A percentile compares a stretch with the other conserved stretches of the same genome.
Evolutionary conservation across 1,140 invertebrate species (phyloP).

Genomic region (Pinna nobilis): DNA sequence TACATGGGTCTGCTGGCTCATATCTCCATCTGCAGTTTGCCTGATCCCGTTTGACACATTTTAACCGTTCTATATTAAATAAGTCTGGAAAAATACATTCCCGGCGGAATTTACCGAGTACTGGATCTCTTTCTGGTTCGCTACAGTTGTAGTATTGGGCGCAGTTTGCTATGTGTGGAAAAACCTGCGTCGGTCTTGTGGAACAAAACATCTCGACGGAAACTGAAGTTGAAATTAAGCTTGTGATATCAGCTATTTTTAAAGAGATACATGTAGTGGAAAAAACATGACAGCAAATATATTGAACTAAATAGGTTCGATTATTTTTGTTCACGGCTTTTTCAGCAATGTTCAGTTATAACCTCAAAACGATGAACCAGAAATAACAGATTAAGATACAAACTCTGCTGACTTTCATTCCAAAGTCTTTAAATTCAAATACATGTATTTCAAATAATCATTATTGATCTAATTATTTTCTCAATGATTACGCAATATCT

Average conservation of each 20-base stretch:
- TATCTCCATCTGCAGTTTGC: constrained; percentile 54
- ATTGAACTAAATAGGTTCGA: no score
- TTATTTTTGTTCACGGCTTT: no score
- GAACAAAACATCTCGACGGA: constrained; percentile 48
- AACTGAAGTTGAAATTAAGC: constrained; percentile 20
- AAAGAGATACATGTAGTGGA: no score
- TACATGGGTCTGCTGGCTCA: constrained; percentile 57
- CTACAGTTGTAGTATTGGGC: constrained; percentile 61
- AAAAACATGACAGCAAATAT: no score
- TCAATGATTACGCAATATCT: no score
- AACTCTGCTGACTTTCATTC: no score
- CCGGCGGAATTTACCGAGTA: constrained; percentile 48
- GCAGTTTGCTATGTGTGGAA: constrained; percentile 60
- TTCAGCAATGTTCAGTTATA: no score
- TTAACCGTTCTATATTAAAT: constrained; percentile 51
- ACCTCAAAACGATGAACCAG: no score
- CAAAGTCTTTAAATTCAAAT: no score
- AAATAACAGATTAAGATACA: no score
- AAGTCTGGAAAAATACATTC: constrained; percentile 59
- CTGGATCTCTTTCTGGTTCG: constrained; percentile 15
- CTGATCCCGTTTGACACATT: constrained; percentile 44
- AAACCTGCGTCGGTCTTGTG: constrained; percentile 41
- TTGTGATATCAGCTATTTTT: background rate
- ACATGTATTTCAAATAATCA: no score
- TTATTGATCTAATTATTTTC: no score